Percentiles rank a stretch among this genome's conserved stretches.
Evolutionary conservation across 1,140 invertebrate genomes (phyloP).

Genomic region (Stegodyphus dumicola): DNA sequence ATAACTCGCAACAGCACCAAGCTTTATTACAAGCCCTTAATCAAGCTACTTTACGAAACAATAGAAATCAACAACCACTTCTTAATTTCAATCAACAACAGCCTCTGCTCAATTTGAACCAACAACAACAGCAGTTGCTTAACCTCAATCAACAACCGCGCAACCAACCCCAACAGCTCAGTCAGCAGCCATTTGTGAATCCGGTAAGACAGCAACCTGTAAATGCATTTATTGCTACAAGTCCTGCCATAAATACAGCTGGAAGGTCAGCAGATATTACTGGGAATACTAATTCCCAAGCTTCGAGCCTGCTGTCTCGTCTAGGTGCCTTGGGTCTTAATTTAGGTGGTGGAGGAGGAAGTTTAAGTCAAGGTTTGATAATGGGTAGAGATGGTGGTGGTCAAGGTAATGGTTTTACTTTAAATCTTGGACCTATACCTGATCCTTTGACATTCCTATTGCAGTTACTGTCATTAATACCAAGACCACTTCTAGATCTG

Average conservation of each 20-base stretch:
- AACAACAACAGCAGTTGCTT: neutral
- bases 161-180: neutral
- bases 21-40: neutral
- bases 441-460: constrained; percentile 32
- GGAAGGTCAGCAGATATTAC: constrained; percentile 6
- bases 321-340: constrained; percentile 8
- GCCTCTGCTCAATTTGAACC: neutral
- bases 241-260: neutral
- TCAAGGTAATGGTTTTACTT: neutral
- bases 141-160: constrained; percentile 5
- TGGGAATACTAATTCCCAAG: neutral
- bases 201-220: neutral
- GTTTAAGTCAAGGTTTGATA: neutral
- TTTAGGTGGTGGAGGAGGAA: neutral
- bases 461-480: constrained; percentile 32
- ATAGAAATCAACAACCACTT: neutral
- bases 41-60: neutral
- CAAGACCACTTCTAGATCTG: constrained; percentile 45
- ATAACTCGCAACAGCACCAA: neutral
- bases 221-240: constrained; percentile 17
- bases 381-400: constrained; percentile 30
- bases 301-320: constrained; percentile 6
- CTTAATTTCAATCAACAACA: neutral
- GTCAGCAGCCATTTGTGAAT: constrained; percentile 13
- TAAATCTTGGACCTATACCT: constrained; percentile 44